Evolutionary conservation across 2,113 vertebrate species (phyloP).

Genomic region (Gobio gobio): DNA sequence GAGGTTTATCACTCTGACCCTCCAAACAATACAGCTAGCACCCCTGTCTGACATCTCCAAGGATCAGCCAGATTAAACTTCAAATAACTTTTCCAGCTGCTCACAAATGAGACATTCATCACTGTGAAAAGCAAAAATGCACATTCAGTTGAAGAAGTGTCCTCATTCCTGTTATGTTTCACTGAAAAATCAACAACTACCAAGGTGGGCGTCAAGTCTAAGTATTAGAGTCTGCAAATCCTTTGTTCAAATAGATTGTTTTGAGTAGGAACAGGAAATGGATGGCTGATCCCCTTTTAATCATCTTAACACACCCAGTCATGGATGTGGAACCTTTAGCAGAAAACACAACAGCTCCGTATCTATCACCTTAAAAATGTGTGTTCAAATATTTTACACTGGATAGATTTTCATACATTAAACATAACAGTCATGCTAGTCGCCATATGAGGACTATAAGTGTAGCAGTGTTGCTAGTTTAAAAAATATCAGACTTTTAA

Average conservation of each 20-base stretch:
- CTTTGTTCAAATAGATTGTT: constrained; percentile 50
- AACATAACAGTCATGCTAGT: no score
- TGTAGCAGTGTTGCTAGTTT: not conserved
- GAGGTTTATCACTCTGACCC: constrained; percentile 47
- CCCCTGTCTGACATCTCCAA: not conserved
- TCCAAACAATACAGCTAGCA: constrained; percentile 21
- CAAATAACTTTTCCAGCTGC: not conserved
- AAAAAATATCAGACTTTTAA: not conserved
- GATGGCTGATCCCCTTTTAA: constrained; percentile 37
- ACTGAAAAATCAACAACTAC: constrained; percentile 11
- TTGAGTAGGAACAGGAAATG: constrained; percentile 36
- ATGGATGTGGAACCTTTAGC: not conserved
- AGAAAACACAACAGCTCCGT: not conserved
- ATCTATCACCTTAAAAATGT: not conserved
- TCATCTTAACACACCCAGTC: constrained; percentile 8
- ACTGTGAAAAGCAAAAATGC: not conserved
- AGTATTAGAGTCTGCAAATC: not conserved
- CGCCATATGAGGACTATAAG: no score
- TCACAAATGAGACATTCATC: not conserved
- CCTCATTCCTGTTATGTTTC: not conserved
- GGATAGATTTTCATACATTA: not conserved
- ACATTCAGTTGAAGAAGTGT: constrained; percentile 6
- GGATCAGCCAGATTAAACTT: constrained; percentile 4
- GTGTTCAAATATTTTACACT: not conserved
- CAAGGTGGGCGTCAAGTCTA: not conserved